These are phyloP conservation scores for Drosophila mojavensis DNA, from an alignment of 1,140 invertebrate genomes.

Conservation along the genomic window DNA sequence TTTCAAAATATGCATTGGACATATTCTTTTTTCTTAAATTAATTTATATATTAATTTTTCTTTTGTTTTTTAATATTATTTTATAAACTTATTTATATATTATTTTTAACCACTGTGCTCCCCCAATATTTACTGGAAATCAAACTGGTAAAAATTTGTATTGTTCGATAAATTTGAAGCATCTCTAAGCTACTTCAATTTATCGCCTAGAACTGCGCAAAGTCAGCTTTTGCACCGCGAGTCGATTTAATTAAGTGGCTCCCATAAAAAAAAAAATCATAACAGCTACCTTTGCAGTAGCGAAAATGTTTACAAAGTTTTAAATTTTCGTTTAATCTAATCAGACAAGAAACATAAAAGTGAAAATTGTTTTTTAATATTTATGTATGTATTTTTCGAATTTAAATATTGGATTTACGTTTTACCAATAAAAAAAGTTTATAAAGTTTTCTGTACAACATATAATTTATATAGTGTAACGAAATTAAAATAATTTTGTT, in stretches of 20 bases:
- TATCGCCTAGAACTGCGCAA: background rate
- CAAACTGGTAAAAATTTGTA: too few species aligned
- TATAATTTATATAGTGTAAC: too few species aligned
- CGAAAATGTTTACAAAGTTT: background rate
- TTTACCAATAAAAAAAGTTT: too few species aligned
- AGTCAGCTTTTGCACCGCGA: background rate
- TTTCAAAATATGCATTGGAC: too few species aligned
- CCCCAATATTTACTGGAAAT: too few species aligned
- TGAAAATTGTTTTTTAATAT: conserved; percentile 1
- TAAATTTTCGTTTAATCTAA: background rate
- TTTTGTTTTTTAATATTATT: too few species aligned
- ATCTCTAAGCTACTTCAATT: background rate
- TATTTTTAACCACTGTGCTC: too few species aligned
- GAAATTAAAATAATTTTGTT: too few species aligned
- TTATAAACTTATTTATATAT: too few species aligned
- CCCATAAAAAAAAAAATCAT: background rate
- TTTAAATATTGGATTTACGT: background rate
- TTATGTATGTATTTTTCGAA: background rate
- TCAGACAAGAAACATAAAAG: background rate
- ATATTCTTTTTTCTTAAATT: too few species aligned
- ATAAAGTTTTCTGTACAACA: too few species aligned
- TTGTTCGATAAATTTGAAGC: background rate
- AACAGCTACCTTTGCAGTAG: background rate
- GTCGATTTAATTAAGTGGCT: background rate
- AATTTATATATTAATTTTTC: too few species aligned